Evolutionary conservation across 2,113 vertebrate genomes (phyloP).

Genomic region (Protobothrops flavoviridis): DNA sequence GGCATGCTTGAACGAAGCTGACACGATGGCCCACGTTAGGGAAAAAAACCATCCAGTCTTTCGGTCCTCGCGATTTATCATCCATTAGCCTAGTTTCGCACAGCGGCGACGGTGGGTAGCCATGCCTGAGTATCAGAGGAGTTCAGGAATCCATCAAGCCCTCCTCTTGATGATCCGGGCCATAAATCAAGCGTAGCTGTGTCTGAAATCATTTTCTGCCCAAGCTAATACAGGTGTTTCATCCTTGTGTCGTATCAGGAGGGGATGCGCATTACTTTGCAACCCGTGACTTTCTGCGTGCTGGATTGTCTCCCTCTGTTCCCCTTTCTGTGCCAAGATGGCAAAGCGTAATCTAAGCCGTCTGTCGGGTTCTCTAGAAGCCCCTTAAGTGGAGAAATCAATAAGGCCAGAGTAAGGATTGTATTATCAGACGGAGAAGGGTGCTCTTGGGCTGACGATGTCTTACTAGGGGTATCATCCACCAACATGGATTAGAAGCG

Average conservation of each 20-base stretch:
- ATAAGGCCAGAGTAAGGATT: constrained; percentile 42
- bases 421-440: constrained; percentile 40
- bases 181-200: constrained; percentile 39
- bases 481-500: constrained; percentile 1
- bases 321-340: constrained; percentile 11
- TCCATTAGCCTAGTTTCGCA: constrained; percentile 28
- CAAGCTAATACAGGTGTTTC: constrained; percentile 63
- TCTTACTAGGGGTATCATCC: constrained; percentile 40
- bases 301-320: constrained; percentile 12
- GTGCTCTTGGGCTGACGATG: constrained; percentile 35
- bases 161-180: neutral
- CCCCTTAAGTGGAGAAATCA: constrained; percentile 18
- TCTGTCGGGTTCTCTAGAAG: constrained; percentile 42
- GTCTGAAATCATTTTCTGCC: constrained; percentile 54
- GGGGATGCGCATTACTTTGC: constrained; percentile 49
- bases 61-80: constrained; percentile 29
- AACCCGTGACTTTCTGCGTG: constrained; percentile 55
- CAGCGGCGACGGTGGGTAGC: constrained; percentile 9
- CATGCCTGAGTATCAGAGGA: constrained; percentile 7
- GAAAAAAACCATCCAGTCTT: constrained; percentile 9
- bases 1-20: constrained; percentile 20
- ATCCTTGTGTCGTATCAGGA: constrained; percentile 39
- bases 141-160: constrained; percentile 31
- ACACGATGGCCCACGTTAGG: neutral
- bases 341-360: constrained; percentile 46